phyloP scores from a whole-genome alignment of 2,888 invertebrate genomes.

The Fragum whitleyi region DNA sequence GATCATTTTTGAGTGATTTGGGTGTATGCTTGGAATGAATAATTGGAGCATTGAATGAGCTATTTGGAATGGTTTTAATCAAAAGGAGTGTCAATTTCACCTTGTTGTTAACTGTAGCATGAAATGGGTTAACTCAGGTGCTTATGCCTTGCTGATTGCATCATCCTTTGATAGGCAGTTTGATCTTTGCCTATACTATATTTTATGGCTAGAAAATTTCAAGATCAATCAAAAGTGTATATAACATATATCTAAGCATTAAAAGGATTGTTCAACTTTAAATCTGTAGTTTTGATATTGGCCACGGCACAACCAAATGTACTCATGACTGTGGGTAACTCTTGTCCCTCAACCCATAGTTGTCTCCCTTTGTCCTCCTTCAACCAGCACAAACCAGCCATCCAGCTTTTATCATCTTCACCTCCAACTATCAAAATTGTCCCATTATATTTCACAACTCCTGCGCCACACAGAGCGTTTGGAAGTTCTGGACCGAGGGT shows the following conservation, averaged over 20 bases:
- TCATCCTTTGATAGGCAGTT: too few relatives aligned
- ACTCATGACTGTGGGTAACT: constrained; percentile 83
- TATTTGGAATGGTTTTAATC: too few relatives aligned
- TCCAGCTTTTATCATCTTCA: constrained; percentile 84
- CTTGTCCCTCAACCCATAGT: constrained; percentile 82
- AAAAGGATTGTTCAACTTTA: neutral
- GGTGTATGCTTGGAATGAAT: too few relatives aligned
- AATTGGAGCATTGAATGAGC: too few relatives aligned
- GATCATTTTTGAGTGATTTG: too few relatives aligned
- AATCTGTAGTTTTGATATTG: constrained; percentile 67
- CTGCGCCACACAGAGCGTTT: constrained; percentile 83
- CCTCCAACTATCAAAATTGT: constrained; percentile 83
- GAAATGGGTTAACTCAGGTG: too few relatives aligned
- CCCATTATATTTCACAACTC: constrained; percentile 82
- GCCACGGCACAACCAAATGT: constrained; percentile 84
- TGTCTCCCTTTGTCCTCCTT: constrained; percentile 75
- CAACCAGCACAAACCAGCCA: constrained; percentile 83
- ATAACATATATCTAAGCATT: neutral
- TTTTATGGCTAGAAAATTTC: too few relatives aligned
- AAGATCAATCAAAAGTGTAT: too few relatives aligned
- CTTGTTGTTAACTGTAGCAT: too few relatives aligned
- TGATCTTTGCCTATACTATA: too few relatives aligned
- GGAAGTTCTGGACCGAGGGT: constrained; percentile 82
- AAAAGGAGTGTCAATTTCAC: too few relatives aligned
- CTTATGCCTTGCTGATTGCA: too few relatives aligned